These are phyloP conservation scores for Oligia strigilis DNA, from an alignment of 2,888 invertebrate species.

Conservation along the genomic window DNA sequence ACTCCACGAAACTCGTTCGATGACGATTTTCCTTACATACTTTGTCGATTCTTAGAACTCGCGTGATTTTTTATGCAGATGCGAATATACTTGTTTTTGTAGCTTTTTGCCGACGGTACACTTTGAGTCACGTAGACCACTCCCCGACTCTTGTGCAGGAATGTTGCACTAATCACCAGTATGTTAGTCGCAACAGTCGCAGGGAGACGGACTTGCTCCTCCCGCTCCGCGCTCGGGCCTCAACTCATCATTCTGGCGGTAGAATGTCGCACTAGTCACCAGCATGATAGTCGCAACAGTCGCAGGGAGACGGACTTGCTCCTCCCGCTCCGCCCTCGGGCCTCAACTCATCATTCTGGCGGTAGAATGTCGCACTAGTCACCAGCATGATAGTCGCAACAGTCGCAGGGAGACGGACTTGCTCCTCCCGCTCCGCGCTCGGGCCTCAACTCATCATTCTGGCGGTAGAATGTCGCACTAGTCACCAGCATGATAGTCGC, in stretches of 20 bases:
- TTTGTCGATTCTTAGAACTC: conserved; percentile 25
- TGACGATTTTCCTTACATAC: conserved; percentile 21
- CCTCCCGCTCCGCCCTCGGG: neutral
- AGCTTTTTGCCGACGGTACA: neutral
- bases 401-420: too few relatives aligned
- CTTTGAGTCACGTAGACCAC: neutral
- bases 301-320: neutral
- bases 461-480: neutral
- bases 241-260: neutral
- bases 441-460: neutral
- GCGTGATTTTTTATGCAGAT: conserved; percentile 25
- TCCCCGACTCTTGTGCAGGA: too few relatives aligned
- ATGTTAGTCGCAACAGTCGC: too few relatives aligned
- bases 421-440: neutral
- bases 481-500: too few relatives aligned
- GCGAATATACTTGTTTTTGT: conserved; percentile 1
- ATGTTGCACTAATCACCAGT: neutral
- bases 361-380: neutral
- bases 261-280: neutral
- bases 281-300: too few relatives aligned
- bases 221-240: neutral
- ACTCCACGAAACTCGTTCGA: conserved; percentile 7
- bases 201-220: neutral
- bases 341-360: neutral
- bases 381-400: too few relatives aligned